Evolutionary conservation across 2,797 vertebrate genomes (phyloP).

Genomic region (Muscicapa striata): DNA sequence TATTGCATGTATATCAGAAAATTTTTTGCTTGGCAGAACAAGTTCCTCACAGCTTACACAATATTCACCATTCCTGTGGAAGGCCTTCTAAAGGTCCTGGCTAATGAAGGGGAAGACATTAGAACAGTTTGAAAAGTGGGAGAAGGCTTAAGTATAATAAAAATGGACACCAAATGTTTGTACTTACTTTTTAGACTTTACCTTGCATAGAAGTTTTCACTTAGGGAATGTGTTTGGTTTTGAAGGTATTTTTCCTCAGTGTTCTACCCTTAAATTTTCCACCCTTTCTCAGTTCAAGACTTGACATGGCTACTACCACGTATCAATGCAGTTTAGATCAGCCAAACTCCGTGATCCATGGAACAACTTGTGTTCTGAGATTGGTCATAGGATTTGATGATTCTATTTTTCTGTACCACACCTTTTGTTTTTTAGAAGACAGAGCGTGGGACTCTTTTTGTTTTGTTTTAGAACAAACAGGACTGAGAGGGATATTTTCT

Average conservation of each 20-base stretch:
- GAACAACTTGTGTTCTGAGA: not conserved
- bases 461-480: not conserved
- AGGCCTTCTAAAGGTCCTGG: not conserved
- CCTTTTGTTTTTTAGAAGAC: not conserved
- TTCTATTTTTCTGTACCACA: not conserved
- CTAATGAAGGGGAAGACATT: not conserved
- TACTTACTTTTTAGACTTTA: not conserved
- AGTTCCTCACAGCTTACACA: not conserved
- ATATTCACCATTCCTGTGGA: not conserved
- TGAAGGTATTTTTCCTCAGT: not conserved
- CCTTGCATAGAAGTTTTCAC: not conserved
- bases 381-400: not conserved
- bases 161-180: not conserved
- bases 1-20: not conserved
- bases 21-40: not conserved
- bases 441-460: too few relatives aligned
- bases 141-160: not conserved
- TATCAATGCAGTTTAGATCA: rapidly evolving
- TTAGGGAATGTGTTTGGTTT: not conserved
- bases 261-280: not conserved
- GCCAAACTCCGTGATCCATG: not conserved
- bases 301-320: not conserved
- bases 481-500: not conserved
- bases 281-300: not conserved
- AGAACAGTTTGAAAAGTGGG: not conserved